Percentiles rank a stretch among this genome's conserved stretches.
These are phyloP conservation scores for Meriones unguiculatus DNA, from an alignment of 2,113 vertebrate species.

Conservation along the genomic window DNA sequence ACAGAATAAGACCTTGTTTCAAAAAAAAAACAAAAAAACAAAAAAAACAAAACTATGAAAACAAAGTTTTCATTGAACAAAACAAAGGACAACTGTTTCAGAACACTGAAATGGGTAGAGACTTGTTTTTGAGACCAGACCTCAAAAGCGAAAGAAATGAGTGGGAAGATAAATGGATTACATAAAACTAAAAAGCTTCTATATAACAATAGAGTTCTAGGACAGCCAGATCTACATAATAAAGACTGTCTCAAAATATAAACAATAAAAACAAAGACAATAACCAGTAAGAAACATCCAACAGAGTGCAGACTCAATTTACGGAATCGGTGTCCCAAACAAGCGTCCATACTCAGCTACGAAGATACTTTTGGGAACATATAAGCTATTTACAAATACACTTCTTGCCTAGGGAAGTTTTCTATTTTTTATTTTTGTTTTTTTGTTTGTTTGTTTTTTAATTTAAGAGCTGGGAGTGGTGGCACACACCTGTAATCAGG, in stretches of 20 bases:
- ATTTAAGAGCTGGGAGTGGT: no score
- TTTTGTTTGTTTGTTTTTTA: no score
- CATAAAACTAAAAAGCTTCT: background rate
- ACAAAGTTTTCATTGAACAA: background rate
- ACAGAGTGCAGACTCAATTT: background rate
- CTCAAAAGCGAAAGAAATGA: background rate
- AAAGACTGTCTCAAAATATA: background rate
- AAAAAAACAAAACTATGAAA: background rate
- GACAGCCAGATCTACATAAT: background rate
- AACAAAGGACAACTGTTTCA: background rate
- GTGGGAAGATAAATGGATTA: background rate
- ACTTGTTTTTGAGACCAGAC: background rate
- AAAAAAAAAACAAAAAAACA: background rate
- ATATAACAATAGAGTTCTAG: background rate
- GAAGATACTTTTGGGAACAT: slow-evolving; percentile 51
- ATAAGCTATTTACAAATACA: slow-evolving; percentile 58
- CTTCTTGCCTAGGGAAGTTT: slow-evolving; percentile 7
- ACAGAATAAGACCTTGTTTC: background rate
- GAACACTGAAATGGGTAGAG: background rate
- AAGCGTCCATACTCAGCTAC: background rate
- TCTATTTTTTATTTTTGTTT: no score
- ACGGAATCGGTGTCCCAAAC: background rate
- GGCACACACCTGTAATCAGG: no score
- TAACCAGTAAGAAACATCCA: background rate
- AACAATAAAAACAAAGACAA: background rate